Evolutionary conservation across 2,888 invertebrate genomes (phyloP), one percentile per base, ranked within the genome.

Genomic region (Acrocyrtus sp.): DNA sequence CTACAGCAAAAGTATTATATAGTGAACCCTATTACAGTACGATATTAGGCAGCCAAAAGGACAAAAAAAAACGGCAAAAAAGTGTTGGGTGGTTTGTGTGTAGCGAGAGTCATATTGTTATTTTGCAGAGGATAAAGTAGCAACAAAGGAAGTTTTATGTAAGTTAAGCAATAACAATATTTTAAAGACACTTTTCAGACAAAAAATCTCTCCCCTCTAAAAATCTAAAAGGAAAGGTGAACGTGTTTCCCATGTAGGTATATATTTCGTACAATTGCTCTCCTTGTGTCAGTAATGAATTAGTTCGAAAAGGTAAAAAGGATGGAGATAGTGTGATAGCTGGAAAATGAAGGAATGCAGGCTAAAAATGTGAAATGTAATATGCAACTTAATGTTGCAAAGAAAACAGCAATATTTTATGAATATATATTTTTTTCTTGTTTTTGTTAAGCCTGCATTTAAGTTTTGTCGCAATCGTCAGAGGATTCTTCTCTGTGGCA

Each of bases 141-240:
- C n/a, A n/a, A n/a, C n/a, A n/a, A n/a, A n/a, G n/a, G n/a, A n/a
- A n/a, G n/a, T n/a, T n/a, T n/a, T n/a, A n/a, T n/a, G n/a, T n/a
- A n/a, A n/a, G n/a, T n/a, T n/a, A n/a, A n/a, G 67, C 58, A 67
- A 67, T 58, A 67, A 57, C 57, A 62, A 12, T 63, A 26, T 43
- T 63, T 62, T 65, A 72, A 53, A 63, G 70, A 65, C 72, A 65
- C 72, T 72, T 72, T 65, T 65, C 72, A 53, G 58, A 72, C 65
- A 72, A 75, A 74, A 75, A 72, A 72, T 63, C 66, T 72, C 72
- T 75, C 75, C 75, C 72, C 75, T 74, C 63, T 65, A 65, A 72
- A 47, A 63, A 65, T 53, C 57, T 50, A 70, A 70, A 70, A 51
- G 41, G 48, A 47, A 21, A 54, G 56, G 22, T 34, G 47, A 54